Base-by-base conservation (phyloP, 1,140 invertebrate species). In the Drosophila virilis region DNA sequence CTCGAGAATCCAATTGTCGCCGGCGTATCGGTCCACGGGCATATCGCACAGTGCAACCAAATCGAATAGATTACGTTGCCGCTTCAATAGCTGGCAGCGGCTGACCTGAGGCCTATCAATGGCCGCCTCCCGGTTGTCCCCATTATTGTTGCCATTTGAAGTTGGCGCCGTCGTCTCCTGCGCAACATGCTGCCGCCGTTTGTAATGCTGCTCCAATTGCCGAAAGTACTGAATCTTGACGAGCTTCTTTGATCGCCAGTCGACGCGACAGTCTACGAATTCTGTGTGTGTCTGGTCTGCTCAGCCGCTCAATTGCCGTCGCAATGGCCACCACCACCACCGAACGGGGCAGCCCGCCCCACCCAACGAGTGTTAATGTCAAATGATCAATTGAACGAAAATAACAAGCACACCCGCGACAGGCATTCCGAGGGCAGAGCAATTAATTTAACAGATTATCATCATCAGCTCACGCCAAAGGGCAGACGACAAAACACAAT, bases 161-260 rank as follows among this genome's bases (percentile, higher is more conserved):
- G 59, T 48, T 50, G 78, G 54, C 46, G 57, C 35, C 68, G 46
- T 28, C 46, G 58, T 35, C 43, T 60, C 46, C 45, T 66, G 54
- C 65, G 74, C 86, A 28, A 28, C 22, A 81, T 84, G 28, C 13
- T 54, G 51, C 33, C 33, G 51, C 17, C 60, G 68, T 43, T 78
- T 70, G 50, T 69, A 57, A 35, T 74, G 57, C 17, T 75, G 79
- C 52, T 91, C 90, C 70, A 91, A 80, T 73, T 80, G 71, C 10
- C 65, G 82, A 88, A 91, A 91, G 76, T 68, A 91, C 82, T 91
- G 76, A 90, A 91, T 91, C 57, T 86, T 91, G 90, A 69, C 32
- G 12, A 64, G 37, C 43, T 54, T 35, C 65, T 33, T 35, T 22
- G 33, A 54, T 32, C 13, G 46, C 10, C 33, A 13, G 59, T 28